Percentiles rank a stretch among this genome's conserved stretches.
These are phyloP conservation scores for Drosophila rellima DNA, from an alignment of 2,888 invertebrate species.

Conservation along the genomic window DNA sequence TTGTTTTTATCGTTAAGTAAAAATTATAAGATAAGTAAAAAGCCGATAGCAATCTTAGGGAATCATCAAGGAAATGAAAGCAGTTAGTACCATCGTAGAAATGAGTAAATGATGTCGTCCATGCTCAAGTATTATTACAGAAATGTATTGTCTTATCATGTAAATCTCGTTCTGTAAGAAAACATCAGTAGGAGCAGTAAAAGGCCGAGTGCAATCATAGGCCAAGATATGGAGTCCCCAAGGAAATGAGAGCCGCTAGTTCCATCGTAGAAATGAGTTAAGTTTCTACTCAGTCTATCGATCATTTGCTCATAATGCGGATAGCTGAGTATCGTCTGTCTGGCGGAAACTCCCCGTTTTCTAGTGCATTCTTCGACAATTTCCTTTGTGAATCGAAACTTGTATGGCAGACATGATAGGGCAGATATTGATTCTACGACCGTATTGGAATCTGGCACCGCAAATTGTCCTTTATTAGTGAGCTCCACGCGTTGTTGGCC, in stretches of 20 bases:
- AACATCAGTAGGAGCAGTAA: constrained; percentile 13
- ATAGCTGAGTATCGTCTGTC: neutral
- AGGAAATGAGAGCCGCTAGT: neutral
- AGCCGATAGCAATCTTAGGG: too few species aligned
- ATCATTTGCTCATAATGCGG: neutral
- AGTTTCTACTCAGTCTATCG: neutral
- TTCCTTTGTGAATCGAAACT: constrained; percentile 12
- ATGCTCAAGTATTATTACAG: neutral
- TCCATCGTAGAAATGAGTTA: neutral
- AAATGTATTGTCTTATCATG: neutral
- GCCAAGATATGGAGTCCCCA: neutral
- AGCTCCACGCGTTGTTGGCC: neutral
- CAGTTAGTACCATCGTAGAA: too few species aligned
- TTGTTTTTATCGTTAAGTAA: too few species aligned
- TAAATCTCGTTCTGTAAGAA: neutral
- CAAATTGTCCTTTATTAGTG: neutral
- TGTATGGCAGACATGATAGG: constrained; percentile 8
- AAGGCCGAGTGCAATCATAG: neutral
- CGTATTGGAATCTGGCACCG: neutral
- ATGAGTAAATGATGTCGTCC: too few species aligned
- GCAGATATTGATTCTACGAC: neutral
- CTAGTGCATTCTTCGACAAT: constrained; percentile 5
- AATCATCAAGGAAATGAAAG: too few species aligned
- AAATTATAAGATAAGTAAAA: too few species aligned
- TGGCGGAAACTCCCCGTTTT: neutral